Conservation (phyloP, 1,140 invertebrate genomes). For the Pissodes strobi region DNA sequence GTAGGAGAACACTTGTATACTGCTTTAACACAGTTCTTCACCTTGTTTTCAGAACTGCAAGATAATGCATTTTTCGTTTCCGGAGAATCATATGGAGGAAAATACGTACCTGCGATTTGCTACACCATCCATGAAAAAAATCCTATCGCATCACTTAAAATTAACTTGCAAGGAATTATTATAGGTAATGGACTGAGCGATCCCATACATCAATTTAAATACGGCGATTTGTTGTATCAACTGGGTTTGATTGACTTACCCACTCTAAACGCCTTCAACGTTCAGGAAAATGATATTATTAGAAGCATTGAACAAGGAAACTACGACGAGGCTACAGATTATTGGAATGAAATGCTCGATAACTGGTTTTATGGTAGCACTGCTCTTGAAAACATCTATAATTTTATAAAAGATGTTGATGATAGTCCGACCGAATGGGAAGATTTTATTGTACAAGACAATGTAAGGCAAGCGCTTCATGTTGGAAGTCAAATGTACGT, state of each 20-base stretch:
- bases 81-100: constrained; percentile 86
- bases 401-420: constrained; percentile 20
- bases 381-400: constrained; percentile 64
- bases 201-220: constrained; percentile 73
- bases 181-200: constrained; percentile 86
- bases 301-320: constrained; percentile 64
- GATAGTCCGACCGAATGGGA: constrained; percentile 4
- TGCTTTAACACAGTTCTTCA: constrained; percentile 72
- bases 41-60: constrained; percentile 70
- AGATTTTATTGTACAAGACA: constrained; percentile 45
- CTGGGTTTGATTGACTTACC: constrained; percentile 73
- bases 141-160: constrained; percentile 61
- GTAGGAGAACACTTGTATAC: constrained; percentile 69
- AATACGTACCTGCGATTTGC: constrained; percentile 77
- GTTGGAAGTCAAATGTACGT: constrained; percentile 60
- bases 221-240: constrained; percentile 74
- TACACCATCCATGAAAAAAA: constrained; percentile 75
- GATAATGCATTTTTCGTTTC: constrained; percentile 73
- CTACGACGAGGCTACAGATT: constrained; percentile 64
- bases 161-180: constrained; percentile 74
- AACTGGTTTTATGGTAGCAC: constrained; percentile 60
- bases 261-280: constrained; percentile 61
- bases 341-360: constrained; percentile 71
- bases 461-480: constrained; percentile 60
- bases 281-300: constrained; percentile 61